A percentile compares a stretch with the other conserved stretches of the same genome.
Evolutionary conservation across 2,797 vertebrate genomes (phyloP).

Genomic region (Rhynchonycteris naso): DNA sequence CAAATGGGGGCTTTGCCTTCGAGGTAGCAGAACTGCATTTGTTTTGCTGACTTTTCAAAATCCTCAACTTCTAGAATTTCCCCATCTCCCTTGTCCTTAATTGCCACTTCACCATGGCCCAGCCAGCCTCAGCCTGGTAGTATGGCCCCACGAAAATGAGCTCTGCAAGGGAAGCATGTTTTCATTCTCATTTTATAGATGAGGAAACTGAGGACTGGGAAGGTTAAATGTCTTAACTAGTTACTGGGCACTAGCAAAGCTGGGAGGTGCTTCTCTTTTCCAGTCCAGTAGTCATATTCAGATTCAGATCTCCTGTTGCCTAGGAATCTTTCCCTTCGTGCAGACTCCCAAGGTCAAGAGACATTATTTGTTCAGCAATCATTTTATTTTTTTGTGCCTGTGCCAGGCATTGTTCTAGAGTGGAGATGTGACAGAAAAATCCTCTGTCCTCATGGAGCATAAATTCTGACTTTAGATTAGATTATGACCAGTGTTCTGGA

Average conservation of each 20-base stretch:
- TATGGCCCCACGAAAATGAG: background rate
- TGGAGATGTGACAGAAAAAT: background rate
- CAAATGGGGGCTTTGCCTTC: background rate
- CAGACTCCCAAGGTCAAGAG: background rate
- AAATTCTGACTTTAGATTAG: background rate
- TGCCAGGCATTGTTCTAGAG: background rate
- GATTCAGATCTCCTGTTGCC: background rate
- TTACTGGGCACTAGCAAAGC: background rate
- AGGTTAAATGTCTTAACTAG: background rate
- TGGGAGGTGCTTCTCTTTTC: background rate
- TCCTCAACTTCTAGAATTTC: background rate
- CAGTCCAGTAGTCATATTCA: constrained; percentile 24
- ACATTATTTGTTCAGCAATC: background rate
- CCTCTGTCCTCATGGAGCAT: background rate
- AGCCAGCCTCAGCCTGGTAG: constrained; percentile 6
- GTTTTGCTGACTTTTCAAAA: background rate
- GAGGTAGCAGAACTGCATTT: background rate
- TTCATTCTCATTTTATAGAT: constrained; percentile 1
- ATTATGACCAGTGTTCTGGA: background rate
- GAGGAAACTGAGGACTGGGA: background rate
- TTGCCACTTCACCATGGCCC: background rate
- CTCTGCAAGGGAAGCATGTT: background rate
- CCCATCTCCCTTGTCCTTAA: background rate
- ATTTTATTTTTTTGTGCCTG: background rate
- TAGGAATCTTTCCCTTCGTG: background rate